Percentiles rank a stretch among this genome's conserved stretches.
phyloP scores from a whole-genome alignment of 2,888 invertebrate genomes.

The Neoitamus cyanurus region DNA sequence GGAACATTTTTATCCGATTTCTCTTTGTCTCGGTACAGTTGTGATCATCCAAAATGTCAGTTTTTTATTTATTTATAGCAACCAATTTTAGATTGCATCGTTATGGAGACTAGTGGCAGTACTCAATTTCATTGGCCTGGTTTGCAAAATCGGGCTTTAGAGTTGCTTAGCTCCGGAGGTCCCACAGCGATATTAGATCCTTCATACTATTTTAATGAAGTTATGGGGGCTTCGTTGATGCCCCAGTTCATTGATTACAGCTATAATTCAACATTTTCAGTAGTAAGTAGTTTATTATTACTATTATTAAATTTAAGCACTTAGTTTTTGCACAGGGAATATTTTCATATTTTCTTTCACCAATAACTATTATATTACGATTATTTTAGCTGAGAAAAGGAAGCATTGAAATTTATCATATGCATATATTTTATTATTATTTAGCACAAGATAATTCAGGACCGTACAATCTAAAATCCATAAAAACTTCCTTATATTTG shows the following conservation, averaged over 20 bases:
- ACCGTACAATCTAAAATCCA: too few species aligned
- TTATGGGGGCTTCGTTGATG: constrained; percentile 58
- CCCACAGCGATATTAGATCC: constrained; percentile 62
- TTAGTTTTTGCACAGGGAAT: not conserved
- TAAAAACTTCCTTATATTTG: too few species aligned
- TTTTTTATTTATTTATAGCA: not conserved
- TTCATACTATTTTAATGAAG: constrained; percentile 57
- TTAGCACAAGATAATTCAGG: too few species aligned
- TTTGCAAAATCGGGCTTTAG: constrained; percentile 61
- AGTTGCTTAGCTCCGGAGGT: constrained; percentile 57
- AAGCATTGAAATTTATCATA: too few species aligned
- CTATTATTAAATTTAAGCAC: not conserved
- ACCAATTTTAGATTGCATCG: constrained; percentile 56
- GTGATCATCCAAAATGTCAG: not conserved
- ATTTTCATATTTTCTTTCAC: too few species aligned
- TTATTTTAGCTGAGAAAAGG: too few species aligned
- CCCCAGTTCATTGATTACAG: constrained; percentile 62
- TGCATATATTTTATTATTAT: too few species aligned
- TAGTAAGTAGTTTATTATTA: constrained; percentile 55
- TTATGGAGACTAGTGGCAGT: constrained; percentile 56
- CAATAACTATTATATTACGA: too few species aligned
- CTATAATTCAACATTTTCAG: constrained; percentile 56
- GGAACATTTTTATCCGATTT: constrained; percentile 86
- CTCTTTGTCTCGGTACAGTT: constrained; percentile 80
- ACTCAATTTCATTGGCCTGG: constrained; percentile 61